Evolutionary conservation across 2,797 vertebrate species (phyloP), one percentile per base, ranked within the genome.

Genomic region (Pangasius mekongensis): DNA sequence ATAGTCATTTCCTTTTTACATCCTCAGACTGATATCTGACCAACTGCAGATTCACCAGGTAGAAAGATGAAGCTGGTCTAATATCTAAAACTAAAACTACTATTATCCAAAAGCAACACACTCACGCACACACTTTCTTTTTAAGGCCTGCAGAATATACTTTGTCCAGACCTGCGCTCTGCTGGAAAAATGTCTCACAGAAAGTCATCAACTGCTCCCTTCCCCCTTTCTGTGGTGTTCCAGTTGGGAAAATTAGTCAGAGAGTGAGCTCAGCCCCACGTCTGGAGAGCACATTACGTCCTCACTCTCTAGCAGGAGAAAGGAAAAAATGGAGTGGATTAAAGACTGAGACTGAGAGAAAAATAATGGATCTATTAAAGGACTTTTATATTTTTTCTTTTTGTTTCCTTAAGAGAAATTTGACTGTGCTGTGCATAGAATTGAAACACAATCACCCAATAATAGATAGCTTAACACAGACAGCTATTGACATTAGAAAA

Each of bases 231-330:
- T 90, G 73, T 89, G 80, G 86, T 67, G 67, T 88, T 90, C 88
- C 89, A 90, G 90, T 91, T 88, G 91, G 88, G 91, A 92, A 93
- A 91, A 91, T 93, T 86, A 88, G 89, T 92, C 92, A 91, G 91
- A 90, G 92, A 89, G 91, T 91, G 91, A 91, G 90, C 89, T 88
- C 86, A 90, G 89, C 60, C 81, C 76, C 74, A 74, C 56, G 92
- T 92, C 91, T 92, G 91, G 89, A 93, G 92, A 93, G 86, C 88
- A 89, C 91, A 93, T 92, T 93, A 92, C 87, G 87, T 86, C 64
- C 81, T 83, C 49, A 52, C 14, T 47, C 60, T 86, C 78, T 82
- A 76, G 77, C 9, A 83, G 73, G 56, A 33, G 54, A 83, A 83
- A 76, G 64, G 33, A 49, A 88, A 83, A 86, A 58, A 36, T 36